A percentile compares a stretch with the other conserved stretches of the same genome.
These are phyloP conservation scores for Leptarthrus brevirostris DNA, from an alignment of 2,888 invertebrate species.

Conservation along the genomic window DNA sequence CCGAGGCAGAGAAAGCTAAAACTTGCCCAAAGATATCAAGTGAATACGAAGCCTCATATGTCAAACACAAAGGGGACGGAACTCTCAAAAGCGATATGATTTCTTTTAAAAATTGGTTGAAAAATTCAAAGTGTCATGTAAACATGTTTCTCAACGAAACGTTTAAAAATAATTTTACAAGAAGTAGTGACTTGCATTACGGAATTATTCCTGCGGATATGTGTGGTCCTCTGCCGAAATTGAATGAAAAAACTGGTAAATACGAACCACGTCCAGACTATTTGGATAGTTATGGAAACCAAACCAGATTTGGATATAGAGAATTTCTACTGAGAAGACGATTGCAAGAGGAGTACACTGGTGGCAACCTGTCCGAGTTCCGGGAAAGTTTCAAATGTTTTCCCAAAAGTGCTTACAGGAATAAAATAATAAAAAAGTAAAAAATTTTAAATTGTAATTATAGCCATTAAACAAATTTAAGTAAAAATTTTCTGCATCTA, in stretches of 20 bases:
- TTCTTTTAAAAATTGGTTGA: not conserved
- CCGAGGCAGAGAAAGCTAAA: not conserved
- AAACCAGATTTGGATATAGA: conserved; percentile 26
- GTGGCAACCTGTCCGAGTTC: conserved; percentile 8
- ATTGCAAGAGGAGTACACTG: not conserved
- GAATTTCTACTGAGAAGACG: not conserved
- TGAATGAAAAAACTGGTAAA: not conserved
- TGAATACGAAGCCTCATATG: not conserved
- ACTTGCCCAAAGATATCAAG: not conserved
- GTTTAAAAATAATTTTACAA: conserved; percentile 45
- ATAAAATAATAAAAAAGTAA: not conserved
- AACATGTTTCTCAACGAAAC: conserved; percentile 17
- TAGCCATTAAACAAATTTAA: no score
- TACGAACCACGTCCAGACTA: conserved; percentile 22
- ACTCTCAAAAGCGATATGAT: not conserved
- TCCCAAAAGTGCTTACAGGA: not conserved
- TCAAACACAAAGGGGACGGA: not conserved
- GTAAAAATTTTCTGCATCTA: no score
- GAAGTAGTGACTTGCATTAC: conserved; percentile 41
- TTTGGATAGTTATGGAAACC: conserved; percentile 41
- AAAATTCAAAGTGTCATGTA: not conserved
- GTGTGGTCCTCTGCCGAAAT: conserved; percentile 5
- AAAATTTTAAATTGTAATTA: no score
- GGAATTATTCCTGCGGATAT: not conserved
- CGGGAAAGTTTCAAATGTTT: not conserved